Percentiles rank a stretch among this genome's conserved stretches.
Conservation (phyloP, 2,888 invertebrate species). For the Zhuqinia jingwanae region DNA sequence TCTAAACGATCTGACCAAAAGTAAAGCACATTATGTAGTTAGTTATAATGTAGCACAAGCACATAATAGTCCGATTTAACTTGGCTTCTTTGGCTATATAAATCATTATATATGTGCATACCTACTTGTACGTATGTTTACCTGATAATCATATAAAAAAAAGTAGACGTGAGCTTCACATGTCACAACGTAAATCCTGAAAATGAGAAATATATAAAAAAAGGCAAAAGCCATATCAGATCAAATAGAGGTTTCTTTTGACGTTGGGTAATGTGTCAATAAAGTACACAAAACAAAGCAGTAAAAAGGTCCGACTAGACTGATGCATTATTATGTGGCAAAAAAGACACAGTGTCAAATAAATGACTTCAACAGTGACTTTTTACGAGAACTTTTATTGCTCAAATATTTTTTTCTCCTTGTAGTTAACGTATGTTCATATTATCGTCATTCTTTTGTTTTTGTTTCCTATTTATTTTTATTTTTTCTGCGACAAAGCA, state of each 20-base stretch:
- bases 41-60: too few species aligned
- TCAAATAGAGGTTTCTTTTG: neutral
- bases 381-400: conserved; percentile 52
- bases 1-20: too few species aligned
- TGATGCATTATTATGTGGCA: neutral
- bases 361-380: conserved; percentile 51
- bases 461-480: conserved; percentile 25
- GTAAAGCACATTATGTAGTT: too few species aligned
- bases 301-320: conserved; percentile 31
- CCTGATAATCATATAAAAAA: too few species aligned
- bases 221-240: conserved; percentile 33
- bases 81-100: neutral
- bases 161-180: neutral
- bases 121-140: too few species aligned
- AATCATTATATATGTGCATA: too few species aligned
- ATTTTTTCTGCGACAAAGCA: neutral
- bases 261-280: conserved; percentile 49
- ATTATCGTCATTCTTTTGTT: conserved; percentile 18
- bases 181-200: neutral
- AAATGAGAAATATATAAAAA: neutral
- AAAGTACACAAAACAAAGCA: conserved; percentile 26
- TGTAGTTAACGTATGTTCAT: neutral
- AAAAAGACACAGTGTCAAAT: conserved; percentile 52
- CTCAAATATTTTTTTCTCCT: conserved; percentile 20
- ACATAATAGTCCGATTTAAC: too few species aligned